phyloP scores from a whole-genome alignment of 2,113 vertebrate genomes.

The Enhydra lutris region DNA sequence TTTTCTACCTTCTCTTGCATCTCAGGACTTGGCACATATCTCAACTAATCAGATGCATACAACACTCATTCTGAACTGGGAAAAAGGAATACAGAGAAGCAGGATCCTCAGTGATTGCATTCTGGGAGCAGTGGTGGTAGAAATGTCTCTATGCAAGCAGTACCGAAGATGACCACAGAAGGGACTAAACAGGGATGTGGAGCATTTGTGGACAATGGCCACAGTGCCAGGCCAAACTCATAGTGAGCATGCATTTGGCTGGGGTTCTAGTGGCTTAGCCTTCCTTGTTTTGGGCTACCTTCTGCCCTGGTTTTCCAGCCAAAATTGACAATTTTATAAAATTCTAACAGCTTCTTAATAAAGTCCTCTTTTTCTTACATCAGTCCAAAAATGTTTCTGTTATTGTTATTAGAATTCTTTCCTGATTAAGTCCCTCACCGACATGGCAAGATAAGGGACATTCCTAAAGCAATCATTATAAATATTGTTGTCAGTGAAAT shows the following conservation, averaged over 20 bases:
- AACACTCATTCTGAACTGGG: not conserved
- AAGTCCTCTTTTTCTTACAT: not conserved
- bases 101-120: not conserved
- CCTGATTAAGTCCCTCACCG: not conserved
- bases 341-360: not conserved
- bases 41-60: not conserved
- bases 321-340: not conserved
- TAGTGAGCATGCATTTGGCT: fast-evolving
- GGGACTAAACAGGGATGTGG: fast-evolving
- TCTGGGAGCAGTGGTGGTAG: not conserved
- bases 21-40: not conserved
- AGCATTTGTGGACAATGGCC: fast-evolving
- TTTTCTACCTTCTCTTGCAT: not conserved
- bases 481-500: not conserved
- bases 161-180: not conserved
- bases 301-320: not conserved
- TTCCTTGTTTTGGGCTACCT: not conserved
- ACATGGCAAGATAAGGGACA: not conserved
- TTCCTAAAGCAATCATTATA: not conserved
- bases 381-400: not conserved
- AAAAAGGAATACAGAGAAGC: not conserved
- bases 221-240: not conserved
- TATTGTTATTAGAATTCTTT: not conserved
- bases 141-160: not conserved
- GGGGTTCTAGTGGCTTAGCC: not conserved